Conservation (phyloP, 1,140 invertebrate genomes). For the Achroia grisella region DNA sequence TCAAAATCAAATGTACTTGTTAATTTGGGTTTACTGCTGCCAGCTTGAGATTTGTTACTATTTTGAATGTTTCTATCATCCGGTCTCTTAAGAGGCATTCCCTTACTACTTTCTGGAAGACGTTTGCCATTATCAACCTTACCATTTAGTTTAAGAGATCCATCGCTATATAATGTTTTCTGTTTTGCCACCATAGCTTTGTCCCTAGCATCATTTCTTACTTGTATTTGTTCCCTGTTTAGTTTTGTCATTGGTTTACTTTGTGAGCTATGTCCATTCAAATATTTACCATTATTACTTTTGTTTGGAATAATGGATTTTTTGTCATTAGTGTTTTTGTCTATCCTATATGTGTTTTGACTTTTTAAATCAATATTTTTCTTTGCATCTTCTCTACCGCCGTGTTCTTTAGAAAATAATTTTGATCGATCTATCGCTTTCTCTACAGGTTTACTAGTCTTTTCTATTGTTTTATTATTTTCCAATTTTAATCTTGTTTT, state of each 20-base stretch:
- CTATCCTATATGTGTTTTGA: conserved; percentile 67
- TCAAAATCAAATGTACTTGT: conserved; percentile 56
- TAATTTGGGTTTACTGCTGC: conserved; percentile 37
- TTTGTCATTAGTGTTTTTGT: conserved; percentile 55
- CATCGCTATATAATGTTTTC: conserved; percentile 20
- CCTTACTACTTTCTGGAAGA: conserved; percentile 30
- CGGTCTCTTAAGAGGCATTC: conserved; percentile 25
- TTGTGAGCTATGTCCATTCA: conserved; percentile 45
- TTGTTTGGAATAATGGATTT: conserved; percentile 24
- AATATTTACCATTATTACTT: conserved; percentile 22
- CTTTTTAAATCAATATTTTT: conserved; percentile 61
- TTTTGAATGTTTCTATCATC: conserved; percentile 38
- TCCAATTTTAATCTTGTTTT: conserved; percentile 53
- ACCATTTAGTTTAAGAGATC: conserved; percentile 36
- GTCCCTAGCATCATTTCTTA: conserved; percentile 31
- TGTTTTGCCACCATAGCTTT: conserved; percentile 29
- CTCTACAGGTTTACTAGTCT: conserved; percentile 19
- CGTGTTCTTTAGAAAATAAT: conserved; percentile 27
- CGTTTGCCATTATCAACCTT: conserved; percentile 31
- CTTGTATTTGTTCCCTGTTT: conserved; percentile 27
- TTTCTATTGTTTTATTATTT: conserved; percentile 33
- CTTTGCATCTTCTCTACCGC: conserved; percentile 31
- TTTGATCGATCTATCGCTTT: conserved; percentile 39
- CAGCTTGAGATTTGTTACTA: conserved; percentile 21
- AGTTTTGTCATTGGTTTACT: conserved; percentile 48